Conservation (phyloP, 2,797 vertebrate genomes). For the Remorina albescens region DNA sequence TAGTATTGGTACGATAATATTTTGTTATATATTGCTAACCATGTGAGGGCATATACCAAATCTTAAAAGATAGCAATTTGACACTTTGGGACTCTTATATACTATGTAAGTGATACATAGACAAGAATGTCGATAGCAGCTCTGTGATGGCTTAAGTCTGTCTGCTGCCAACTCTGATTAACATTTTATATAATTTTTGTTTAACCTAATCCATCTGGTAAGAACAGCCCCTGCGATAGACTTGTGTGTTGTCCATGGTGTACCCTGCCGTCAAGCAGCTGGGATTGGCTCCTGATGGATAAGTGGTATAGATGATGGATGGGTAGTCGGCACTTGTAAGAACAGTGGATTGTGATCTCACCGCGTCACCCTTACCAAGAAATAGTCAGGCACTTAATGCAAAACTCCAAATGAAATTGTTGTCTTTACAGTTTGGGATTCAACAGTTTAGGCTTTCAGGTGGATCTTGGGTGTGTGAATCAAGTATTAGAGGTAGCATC, state of each 20-base stretch:
- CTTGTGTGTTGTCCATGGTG: too few species aligned
- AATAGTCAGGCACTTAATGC: neutral
- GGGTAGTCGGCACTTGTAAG: too few species aligned
- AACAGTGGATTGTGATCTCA: neutral
- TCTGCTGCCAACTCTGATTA: neutral
- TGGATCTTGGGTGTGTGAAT: neutral
- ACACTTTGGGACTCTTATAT: neutral
- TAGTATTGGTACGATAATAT: slow-evolving; percentile 50
- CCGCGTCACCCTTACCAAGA: neutral
- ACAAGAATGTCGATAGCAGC: neutral
- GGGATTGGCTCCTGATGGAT: too few species aligned
- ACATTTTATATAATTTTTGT: neutral
- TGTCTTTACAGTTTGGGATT: neutral
- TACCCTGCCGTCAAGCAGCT: too few species aligned
- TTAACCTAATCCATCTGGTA: neutral
- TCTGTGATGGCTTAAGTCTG: neutral
- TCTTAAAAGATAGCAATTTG: too few species aligned
- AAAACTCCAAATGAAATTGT: neutral
- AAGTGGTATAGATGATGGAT: too few species aligned
- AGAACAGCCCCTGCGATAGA: too few species aligned
- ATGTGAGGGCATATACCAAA: too few species aligned
- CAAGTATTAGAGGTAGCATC: too few species aligned
- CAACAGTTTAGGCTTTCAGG: neutral
- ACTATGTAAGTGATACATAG: neutral
- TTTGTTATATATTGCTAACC: too few species aligned